Conservation (phyloP, 2,888 invertebrate genomes). For the Melieria omissa region DNA sequence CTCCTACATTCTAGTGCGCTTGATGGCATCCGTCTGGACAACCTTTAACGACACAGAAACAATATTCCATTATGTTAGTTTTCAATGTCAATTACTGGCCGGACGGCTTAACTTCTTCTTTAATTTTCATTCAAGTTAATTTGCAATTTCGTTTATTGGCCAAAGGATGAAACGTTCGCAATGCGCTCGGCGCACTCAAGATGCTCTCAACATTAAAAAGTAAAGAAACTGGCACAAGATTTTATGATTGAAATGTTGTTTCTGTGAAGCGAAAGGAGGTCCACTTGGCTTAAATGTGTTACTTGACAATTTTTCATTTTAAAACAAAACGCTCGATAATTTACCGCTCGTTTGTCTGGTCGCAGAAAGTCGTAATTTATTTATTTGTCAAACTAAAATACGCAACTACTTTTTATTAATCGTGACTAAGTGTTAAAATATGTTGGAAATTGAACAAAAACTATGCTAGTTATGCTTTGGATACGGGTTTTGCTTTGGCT, state of each 20-base stretch:
- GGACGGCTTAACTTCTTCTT: conserved; percentile 34
- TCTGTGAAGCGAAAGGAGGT: conserved; percentile 68
- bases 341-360: conserved; percentile 26
- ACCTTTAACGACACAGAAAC: conserved; percentile 73
- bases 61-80: conserved; percentile 67
- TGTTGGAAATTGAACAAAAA: conserved; percentile 34
- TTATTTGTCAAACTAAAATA: neutral
- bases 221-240: conserved; percentile 24
- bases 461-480: conserved; percentile 40
- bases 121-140: conserved; percentile 37
- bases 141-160: conserved; percentile 24
- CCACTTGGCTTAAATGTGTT: conserved; percentile 44
- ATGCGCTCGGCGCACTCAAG: conserved; percentile 19
- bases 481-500: conserved; percentile 27
- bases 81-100: conserved; percentile 41
- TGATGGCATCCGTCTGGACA: conserved; percentile 67
- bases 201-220: conserved; percentile 22
- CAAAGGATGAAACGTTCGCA: conserved; percentile 22
- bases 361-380: neutral
- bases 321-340: conserved; percentile 33
- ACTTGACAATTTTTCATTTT: conserved; percentile 15
- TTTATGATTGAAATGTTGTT: conserved; percentile 69
- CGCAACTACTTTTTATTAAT: conserved; percentile 10
- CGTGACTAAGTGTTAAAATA: conserved; percentile 23
- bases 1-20: conserved; percentile 48